Evolutionary conservation across 2,113 vertebrate species (phyloP).

Genomic region (Nibea coibor): DNA sequence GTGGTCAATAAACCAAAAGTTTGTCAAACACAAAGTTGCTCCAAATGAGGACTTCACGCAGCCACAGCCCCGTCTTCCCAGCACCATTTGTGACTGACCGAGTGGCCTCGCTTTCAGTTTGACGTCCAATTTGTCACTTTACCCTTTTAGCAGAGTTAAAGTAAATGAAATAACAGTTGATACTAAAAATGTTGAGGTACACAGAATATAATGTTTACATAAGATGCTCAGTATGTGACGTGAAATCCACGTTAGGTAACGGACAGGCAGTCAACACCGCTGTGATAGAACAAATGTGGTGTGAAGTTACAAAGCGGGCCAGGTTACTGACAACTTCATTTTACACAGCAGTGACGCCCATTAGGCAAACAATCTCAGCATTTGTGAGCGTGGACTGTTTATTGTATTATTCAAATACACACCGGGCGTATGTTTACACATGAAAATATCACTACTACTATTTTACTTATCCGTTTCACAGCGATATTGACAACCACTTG

Average conservation of each 20-base stretch:
- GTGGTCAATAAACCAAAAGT: conserved; percentile 84
- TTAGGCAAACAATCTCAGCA: background rate
- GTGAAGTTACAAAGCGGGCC: background rate
- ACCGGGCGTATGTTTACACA: background rate
- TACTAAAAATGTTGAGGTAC: background rate
- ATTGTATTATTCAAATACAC: background rate
- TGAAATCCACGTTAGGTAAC: background rate
- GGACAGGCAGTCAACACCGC: background rate
- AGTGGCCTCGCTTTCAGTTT: conserved; percentile 5
- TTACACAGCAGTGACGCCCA: background rate
- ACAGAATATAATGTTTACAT: background rate
- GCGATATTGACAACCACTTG: background rate
- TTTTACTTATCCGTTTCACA: background rate
- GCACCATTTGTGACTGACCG: conserved; percentile 54
- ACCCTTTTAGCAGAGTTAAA: background rate
- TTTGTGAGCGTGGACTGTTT: background rate
- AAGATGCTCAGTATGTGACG: background rate
- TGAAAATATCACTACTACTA: background rate
- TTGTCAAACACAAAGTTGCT: conserved; percentile 83
- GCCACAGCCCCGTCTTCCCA: conserved; percentile 52
- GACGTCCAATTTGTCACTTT: conserved; percentile 37
- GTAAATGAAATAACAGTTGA: background rate
- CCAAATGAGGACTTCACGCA: conserved; percentile 73
- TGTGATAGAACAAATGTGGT: background rate
- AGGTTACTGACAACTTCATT: background rate